Evolutionary conservation across 2,888 invertebrate genomes (phyloP), one percentile per base, ranked within the genome.

Genomic region (Xanthorhoe designata): DNA sequence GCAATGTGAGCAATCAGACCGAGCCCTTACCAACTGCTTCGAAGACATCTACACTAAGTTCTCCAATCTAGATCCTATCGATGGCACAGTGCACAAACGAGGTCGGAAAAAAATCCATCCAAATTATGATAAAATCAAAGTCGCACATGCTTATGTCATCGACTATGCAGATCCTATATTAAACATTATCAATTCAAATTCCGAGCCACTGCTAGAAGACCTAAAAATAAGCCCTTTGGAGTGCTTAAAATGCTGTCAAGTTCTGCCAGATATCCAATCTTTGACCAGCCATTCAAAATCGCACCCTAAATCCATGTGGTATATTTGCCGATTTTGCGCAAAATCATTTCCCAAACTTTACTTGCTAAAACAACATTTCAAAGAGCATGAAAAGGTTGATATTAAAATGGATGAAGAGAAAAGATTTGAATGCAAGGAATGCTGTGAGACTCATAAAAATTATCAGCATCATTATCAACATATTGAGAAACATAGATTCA

Each of bases 261-360:
- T 87, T 0, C 72, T 92, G 15, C 87, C 91, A 0, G 84, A 82
- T 53, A 6, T 86, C 0, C 84, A 84, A 68, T 81, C 87, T 0
- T 75, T 91, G 18, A 53, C 86, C 0, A 89, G 88, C 57, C 92
- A 93, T 61, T 84, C 89, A 42, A 87, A 81, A 71, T 75, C 75
- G 0, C 92, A 93, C 71, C 91, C 92, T 0, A 87, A 81, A 69
- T 75, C 81, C 0, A 92, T 92, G 92, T 92, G 91, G 90, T 92
- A 79, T 35, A 78, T 83, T 69, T 93, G 92, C 58, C 77, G 88
- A 7, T 62, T 85, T 5, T 93, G 92, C 19, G 92, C 91, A 0
- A 82, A 84, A 65, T 87, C 91, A 0, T 92, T 92, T 73, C 78
- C 85, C 0, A 92, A 89, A 72, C 72, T 75, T 0, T 72, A 78